These are phyloP conservation scores for Sebastes matsubarae DNA, from an alignment of 2,797 vertebrate species.

Conservation along the genomic window DNA sequence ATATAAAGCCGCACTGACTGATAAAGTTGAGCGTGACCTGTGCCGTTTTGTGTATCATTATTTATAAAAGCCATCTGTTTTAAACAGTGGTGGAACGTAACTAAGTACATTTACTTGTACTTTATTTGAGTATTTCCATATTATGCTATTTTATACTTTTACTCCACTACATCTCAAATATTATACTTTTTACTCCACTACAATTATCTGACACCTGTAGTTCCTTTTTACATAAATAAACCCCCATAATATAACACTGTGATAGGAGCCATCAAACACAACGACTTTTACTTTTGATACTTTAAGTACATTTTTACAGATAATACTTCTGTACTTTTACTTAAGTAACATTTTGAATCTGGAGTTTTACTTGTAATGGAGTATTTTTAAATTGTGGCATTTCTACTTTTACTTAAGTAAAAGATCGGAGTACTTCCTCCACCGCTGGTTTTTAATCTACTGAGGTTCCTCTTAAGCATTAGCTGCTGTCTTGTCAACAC, in stretches of 20 bases:
- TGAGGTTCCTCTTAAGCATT: slow-evolving; percentile 45
- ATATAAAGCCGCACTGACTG: not conserved
- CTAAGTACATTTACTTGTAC: too few relatives aligned
- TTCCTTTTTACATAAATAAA: not conserved
- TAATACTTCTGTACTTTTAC: not conserved
- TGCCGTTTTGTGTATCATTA: not conserved
- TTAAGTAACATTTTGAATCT: not conserved
- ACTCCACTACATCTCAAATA: not conserved
- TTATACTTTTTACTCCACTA: not conserved
- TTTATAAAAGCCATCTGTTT: slow-evolving; percentile 12
- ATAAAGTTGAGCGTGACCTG: not conserved
- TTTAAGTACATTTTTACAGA: too few relatives aligned
- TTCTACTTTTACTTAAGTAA: not conserved
- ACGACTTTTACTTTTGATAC: too few relatives aligned
- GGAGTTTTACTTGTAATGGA: not conserved
- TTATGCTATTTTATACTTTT: not conserved
- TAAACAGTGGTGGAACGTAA: not conserved
- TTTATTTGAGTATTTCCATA: not conserved
- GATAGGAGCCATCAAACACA: too few relatives aligned
- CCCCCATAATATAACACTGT: too few relatives aligned
- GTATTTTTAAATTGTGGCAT: not conserved
- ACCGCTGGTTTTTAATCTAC: not conserved
- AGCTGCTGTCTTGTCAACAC: slow-evolving; percentile 78
- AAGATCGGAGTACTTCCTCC: not conserved
- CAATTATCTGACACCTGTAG: not conserved